Base-by-base conservation (phyloP, 2,888 invertebrate species). In the Himalopsyche anomala region DNA sequence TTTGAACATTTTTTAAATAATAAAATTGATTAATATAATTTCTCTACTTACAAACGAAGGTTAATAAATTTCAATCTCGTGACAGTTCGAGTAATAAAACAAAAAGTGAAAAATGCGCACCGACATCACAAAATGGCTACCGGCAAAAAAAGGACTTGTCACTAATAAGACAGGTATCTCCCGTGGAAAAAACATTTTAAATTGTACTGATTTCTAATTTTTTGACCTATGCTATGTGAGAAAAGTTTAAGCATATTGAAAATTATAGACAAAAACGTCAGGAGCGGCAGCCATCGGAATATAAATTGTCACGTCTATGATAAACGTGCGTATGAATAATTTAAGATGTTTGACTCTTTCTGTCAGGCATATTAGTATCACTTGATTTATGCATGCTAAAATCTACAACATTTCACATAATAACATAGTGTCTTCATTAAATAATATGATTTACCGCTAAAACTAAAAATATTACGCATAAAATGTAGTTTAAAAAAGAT, bases 21-120 rank as follows among this genome's bases (percentile, higher is more conserved):
- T 74, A 74, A 74, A 74, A 74, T 74, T 74, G 74, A 74, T 74
- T 74, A 74, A 74, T 74, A 74, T 74, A 74, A 74, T 74, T 74
- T 74, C 36, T 74, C 74, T 74, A 74, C 74, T 74, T 74, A 74
- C 38, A 74, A 74, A 74, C 74, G 38, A 74, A 15, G 74, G 74
- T 74, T 74, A 74, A 74, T 74, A 74, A 36, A 36, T 74, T 74
- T 74, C 38, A 74, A 74, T 74, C 15, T 51, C 74, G 74, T 74
- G 74, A 74, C 19, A 74, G 36, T 74, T 5, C 36, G 28, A 74
- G 74, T 74, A 3, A 74, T 74, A 4, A 74, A 15, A 38, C 69
- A 36, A 74, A 74, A 74, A 74, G 11, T 74, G 15, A 74, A 74
- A 74, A 74, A 28, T 74, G 74, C 12, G 74, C 9, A 69, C 36